Evolutionary conservation across 2,797 vertebrate species (phyloP), one percentile per base, ranked within the genome.

Genomic region (Sebastes cheni): DNA sequence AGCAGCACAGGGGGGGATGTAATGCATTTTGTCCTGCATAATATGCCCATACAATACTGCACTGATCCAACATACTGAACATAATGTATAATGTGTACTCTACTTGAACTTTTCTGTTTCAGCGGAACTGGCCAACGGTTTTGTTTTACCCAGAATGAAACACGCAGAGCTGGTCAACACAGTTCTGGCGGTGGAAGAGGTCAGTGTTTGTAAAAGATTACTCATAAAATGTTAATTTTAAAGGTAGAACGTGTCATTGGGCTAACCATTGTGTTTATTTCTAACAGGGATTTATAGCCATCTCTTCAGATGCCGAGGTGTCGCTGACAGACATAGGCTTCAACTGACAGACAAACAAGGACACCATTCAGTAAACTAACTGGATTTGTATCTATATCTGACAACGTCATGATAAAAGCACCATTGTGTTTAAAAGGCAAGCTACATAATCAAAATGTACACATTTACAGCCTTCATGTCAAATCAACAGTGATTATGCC

Each of bases 251-350:
- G 4, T 20, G 32, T 73, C 3, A 29, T 52, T 9, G 1, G 4
- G 16, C 23, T 86, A 9, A 88, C 16, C 5, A 3, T 2, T 58
- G 59, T 75, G 27, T 83, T 72, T 58, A 2, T 75, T 74, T 54
- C 42, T 46, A 3, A 86, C 91, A 95, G 94, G 93, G 93, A 25
- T 94, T 95, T 16, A 65, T 95, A 9, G 68, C 78, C 7, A 4
- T 95, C 25, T 76, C 30, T 9, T 92, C 95, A 56, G 92, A 95
- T 20, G 85, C 60, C 2, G 1, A 83, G 20, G 18, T 93, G 18
- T 14, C 61, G 5, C 64, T 16, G 1, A 30, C 23, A 52, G 72
- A 81, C 8, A 13, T 56, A 72, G 12, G 2, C 27, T 65, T 68
- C 76, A 60, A 79, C 62, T 74, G n/a, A 85, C 46, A 4, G 6